Conservation (phyloP, 2,113 vertebrate species). For the Burhinus bistriatus region DNA sequence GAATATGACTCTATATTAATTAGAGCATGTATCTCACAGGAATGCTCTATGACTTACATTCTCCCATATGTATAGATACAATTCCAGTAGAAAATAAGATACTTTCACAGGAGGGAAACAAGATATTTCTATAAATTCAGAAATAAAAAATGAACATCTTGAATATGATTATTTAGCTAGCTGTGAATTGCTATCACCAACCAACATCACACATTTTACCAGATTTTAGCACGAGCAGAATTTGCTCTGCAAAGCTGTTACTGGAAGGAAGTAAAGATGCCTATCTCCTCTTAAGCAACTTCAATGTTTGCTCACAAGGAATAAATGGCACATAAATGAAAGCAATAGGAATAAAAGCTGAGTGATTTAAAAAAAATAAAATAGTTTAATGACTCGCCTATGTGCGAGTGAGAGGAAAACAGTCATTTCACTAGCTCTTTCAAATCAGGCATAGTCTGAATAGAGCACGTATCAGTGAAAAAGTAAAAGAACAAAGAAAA, state of each 20-base stretch:
- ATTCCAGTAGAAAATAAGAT: neutral
- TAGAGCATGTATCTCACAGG: neutral
- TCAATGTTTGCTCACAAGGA: neutral
- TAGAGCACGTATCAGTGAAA: neutral
- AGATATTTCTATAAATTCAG: neutral
- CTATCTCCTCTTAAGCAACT: neutral
- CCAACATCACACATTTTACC: neutral
- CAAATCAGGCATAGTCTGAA: neutral
- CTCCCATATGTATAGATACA: neutral
- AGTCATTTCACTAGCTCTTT: neutral
- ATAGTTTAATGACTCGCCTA: neutral
- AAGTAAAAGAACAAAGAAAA: neutral
- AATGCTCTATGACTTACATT: neutral
- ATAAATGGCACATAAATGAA: neutral
- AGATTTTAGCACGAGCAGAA: neutral
- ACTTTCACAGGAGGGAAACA: neutral
- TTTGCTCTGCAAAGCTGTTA: neutral
- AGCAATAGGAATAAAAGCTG: neutral
- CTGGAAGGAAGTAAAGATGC: neutral
- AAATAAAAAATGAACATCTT: neutral
- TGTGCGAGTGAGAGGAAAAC: neutral
- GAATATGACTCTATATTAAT: neutral
- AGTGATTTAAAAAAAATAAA: neutral
- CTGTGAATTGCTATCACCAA: neutral
- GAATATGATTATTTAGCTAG: neutral